phyloP scores from a whole-genome alignment of 2,797 vertebrate species.

The Fringilla coelebs region DNA sequence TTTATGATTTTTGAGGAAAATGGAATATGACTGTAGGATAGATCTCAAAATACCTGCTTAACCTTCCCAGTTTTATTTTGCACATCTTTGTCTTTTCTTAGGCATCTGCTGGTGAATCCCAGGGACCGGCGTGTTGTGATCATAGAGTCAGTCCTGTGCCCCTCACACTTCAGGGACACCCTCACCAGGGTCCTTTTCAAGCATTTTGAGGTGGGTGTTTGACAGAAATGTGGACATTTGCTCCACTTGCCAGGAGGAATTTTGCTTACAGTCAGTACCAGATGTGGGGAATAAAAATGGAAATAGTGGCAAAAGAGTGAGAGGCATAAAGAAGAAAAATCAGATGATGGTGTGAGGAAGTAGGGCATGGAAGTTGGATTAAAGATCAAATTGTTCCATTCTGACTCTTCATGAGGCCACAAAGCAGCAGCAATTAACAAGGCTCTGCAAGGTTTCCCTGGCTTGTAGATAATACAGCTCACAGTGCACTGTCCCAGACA shows the following conservation, averaged over 20 bases:
- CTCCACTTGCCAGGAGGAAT: neutral
- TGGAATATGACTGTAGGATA: neutral
- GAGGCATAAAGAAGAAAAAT: neutral
- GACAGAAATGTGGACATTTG: neutral
- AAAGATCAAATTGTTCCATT: neutral
- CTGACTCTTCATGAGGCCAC: neutral
- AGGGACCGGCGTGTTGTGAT: constrained; percentile 96
- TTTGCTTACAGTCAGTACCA: neutral
- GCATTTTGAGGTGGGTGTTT: constrained; percentile 90
- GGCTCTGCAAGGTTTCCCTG: neutral
- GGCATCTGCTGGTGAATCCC: constrained; percentile 96
- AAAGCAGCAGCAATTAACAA: neutral
- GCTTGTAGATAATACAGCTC: neutral
- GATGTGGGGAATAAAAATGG: neutral
- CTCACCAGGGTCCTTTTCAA: constrained; percentile 97
- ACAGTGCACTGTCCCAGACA: neutral
- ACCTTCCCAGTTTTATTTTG: neutral
- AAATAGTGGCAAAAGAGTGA: neutral
- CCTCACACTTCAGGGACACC: constrained; percentile 96
- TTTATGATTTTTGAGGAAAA: neutral
- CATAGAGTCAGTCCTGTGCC: constrained; percentile 94
- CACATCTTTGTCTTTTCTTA: constrained; percentile 27
- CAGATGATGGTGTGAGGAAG: neutral
- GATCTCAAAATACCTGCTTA: accelerated
- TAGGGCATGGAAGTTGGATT: neutral